These are phyloP conservation scores for Melanchra persicariae DNA, from an alignment of 2,888 invertebrate genomes.

Conservation along the genomic window DNA sequence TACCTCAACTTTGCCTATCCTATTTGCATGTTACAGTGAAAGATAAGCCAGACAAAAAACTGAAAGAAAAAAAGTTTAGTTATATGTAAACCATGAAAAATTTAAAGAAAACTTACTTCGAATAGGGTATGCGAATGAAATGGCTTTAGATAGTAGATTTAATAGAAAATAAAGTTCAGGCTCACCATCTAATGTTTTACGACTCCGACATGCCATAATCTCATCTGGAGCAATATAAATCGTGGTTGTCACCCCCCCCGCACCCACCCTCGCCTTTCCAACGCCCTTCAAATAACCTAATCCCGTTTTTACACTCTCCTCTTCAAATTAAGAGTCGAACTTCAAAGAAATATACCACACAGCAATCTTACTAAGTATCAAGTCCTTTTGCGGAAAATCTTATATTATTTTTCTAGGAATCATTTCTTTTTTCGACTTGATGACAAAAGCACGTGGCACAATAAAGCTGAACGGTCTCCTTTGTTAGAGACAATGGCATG, in stretches of 20 bases:
- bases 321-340: constrained; percentile 84
- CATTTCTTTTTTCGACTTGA: constrained; percentile 73
- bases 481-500: constrained; percentile 79
- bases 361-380: constrained; percentile 77
- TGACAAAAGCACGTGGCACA: constrained; percentile 78
- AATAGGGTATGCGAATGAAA: background rate
- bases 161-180: constrained; percentile 57
- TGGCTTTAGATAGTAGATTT: constrained; percentile 24
- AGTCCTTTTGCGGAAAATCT: constrained; percentile 77
- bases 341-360: constrained; percentile 78
- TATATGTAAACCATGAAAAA: background rate
- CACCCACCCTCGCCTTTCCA: constrained; percentile 49
- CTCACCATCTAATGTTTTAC: constrained; percentile 76
- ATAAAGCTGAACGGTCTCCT: constrained; percentile 76
- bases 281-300: constrained; percentile 77
- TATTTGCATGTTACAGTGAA: background rate
- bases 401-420: constrained; percentile 78
- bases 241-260: constrained; percentile 69
- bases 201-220: constrained; percentile 78
- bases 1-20: background rate
- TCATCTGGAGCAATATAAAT: constrained; percentile 81
- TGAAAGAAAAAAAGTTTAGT: background rate
- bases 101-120: background rate
- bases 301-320: constrained; percentile 83
- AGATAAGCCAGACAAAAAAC: background rate